These are phyloP conservation scores for Mesitornis unicolor DNA, from an alignment of 2,113 vertebrate genomes.

Conservation along the genomic window DNA sequence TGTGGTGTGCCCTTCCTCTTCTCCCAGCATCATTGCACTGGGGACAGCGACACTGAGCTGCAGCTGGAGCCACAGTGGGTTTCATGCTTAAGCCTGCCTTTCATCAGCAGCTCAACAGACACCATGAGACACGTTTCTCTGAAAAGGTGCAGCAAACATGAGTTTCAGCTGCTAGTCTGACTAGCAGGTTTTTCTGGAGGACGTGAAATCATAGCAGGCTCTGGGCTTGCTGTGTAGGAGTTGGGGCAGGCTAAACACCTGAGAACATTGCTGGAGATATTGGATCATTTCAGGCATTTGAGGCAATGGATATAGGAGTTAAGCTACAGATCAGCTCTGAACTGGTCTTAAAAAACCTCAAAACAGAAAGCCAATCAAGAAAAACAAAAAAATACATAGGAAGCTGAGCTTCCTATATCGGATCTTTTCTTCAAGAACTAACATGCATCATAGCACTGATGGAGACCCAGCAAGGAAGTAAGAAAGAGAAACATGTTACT, in stretches of 20 bases:
- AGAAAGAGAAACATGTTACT: background rate
- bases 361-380: background rate
- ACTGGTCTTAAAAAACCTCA: background rate
- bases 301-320: background rate
- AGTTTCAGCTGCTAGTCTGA: background rate
- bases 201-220: background rate
- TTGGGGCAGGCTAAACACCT: background rate
- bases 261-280: background rate
- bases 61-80: background rate
- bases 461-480: background rate
- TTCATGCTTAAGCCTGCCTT: background rate
- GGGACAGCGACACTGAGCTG: background rate
- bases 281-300: background rate
- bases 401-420: background rate
- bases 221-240: background rate
- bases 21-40: accelerated
- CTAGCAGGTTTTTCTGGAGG: background rate
- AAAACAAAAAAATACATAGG: background rate
- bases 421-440: background rate
- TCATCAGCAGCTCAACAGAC: background rate
- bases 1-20: background rate
- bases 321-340: background rate
- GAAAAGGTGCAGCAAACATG: background rate
- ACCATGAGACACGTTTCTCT: background rate
- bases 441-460: background rate